Evolutionary conservation across 2,113 vertebrate genomes (phyloP).

Genomic region (Heterochromis multidens): DNA sequence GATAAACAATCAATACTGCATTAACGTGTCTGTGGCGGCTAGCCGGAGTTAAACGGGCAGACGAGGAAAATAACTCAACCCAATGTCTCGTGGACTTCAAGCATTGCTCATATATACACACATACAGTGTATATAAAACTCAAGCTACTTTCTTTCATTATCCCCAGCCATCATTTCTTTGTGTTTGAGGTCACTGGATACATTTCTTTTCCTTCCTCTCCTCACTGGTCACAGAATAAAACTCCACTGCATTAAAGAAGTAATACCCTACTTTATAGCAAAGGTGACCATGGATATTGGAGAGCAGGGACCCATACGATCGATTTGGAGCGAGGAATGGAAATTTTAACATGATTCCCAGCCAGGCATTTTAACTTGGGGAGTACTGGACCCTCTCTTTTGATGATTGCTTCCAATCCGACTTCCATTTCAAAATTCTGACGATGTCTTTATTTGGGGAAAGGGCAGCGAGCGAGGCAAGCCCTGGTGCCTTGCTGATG

Average conservation of each 20-base stretch:
- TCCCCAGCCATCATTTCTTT: slow-evolving; percentile 44
- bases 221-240: slow-evolving; percentile 47
- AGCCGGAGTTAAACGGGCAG: slow-evolving; percentile 47
- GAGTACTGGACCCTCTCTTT: slow-evolving; percentile 38
- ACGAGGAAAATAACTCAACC: slow-evolving; percentile 43
- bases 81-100: slow-evolving; percentile 52
- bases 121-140: slow-evolving; percentile 11
- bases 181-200: slow-evolving; percentile 59
- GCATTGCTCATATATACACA: not conserved
- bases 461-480: not conserved
- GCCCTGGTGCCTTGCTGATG: not conserved
- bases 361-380: slow-evolving; percentile 49
- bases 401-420: slow-evolving; percentile 52
- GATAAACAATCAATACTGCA: slow-evolving; percentile 74
- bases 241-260: slow-evolving; percentile 50
- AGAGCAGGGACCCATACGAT: slow-evolving; percentile 58
- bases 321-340: slow-evolving; percentile 62
- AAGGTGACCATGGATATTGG: slow-evolving; percentile 68
- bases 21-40: slow-evolving; percentile 46
- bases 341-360: slow-evolving; percentile 60
- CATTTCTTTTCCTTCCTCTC: slow-evolving; percentile 48
- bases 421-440: slow-evolving; percentile 39
- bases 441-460: slow-evolving; percentile 34
- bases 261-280: slow-evolving; percentile 57
- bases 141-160: slow-evolving; percentile 46